Evolutionary conservation across 2,888 invertebrate species (phyloP).

Genomic region (Lissocephala sabroskyi): DNA sequence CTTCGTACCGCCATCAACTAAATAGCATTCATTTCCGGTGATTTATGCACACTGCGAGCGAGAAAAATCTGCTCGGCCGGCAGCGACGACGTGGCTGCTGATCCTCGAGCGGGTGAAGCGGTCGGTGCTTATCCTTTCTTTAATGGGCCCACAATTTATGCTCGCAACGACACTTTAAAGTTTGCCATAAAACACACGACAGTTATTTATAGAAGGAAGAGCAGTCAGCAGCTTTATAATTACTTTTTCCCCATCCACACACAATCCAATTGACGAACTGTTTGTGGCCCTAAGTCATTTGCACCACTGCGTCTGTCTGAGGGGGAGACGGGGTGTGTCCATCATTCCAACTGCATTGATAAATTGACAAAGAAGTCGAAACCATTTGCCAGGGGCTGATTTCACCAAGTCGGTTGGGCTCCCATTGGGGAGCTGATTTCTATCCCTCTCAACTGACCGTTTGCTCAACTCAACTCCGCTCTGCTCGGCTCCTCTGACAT

Average conservation of each 20-base stretch:
- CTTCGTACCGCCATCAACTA: slow-evolving; percentile 48
- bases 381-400: slow-evolving; percentile 15
- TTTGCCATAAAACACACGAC: slow-evolving; percentile 51
- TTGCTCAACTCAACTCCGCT: neutral
- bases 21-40: slow-evolving; percentile 68
- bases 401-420: neutral
- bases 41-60: slow-evolving; percentile 49
- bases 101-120: too few species aligned
- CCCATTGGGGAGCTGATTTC: too few species aligned
- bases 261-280: slow-evolving; percentile 32
- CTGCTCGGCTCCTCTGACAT: slow-evolving; percentile 32
- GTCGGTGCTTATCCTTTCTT: neutral
- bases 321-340: too few species aligned
- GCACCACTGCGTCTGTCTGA: neutral
- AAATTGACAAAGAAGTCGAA: slow-evolving; percentile 47
- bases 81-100: too few species aligned
- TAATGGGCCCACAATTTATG: slow-evolving; percentile 46
- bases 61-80: slow-evolving; percentile 4
- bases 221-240: slow-evolving; percentile 57
- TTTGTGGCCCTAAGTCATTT: neutral
- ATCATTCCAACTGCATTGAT: slow-evolving; percentile 47
- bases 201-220: slow-evolving; percentile 56
- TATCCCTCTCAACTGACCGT: too few species aligned
- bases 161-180: slow-evolving; percentile 58
- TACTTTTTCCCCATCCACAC: too few species aligned